Percentiles rank a stretch among this genome's conserved stretches.
These are phyloP conservation scores for Aphelenchoides besseyi DNA, from an alignment of 1,140 invertebrate genomes.

Conservation along the genomic window DNA sequence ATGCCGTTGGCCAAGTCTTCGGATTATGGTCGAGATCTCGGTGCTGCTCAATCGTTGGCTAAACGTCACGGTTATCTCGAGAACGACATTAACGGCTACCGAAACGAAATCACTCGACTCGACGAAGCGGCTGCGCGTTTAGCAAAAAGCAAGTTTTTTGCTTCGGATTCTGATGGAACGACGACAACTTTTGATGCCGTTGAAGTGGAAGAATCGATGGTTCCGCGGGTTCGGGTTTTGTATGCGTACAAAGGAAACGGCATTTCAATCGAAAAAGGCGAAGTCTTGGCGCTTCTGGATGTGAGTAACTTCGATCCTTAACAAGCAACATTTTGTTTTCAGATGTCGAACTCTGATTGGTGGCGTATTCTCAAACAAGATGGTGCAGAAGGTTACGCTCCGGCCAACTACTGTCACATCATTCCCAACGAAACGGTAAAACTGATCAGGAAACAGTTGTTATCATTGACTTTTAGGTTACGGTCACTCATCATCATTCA, in stretches of 20 bases:
- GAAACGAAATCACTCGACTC: constrained; percentile 80
- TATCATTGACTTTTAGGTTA: constrained; percentile 80
- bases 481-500: constrained; percentile 64
- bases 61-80: constrained; percentile 77
- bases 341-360: too few species aligned
- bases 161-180: constrained; percentile 67
- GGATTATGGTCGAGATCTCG: constrained; percentile 84
- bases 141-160: constrained; percentile 67
- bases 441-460: too few species aligned
- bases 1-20: constrained; percentile 79
- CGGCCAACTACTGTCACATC: constrained; percentile 91
- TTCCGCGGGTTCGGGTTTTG: constrained; percentile 80
- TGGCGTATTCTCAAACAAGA: constrained; percentile 90
- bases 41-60: constrained; percentile 71
- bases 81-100: constrained; percentile 85
- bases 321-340: too few species aligned
- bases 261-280: constrained; percentile 85
- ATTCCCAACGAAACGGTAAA: constrained; percentile 77
- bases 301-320: too few species aligned
- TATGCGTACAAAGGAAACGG: constrained; percentile 83
- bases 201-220: constrained; percentile 74
- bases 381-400: constrained; percentile 87
- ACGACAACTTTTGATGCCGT: constrained; percentile 64
- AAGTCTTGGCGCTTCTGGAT: constrained; percentile 83
- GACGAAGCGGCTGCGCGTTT: constrained; percentile 79